Evolutionary conservation across 2,888 invertebrate genomes (phyloP).

Genomic region (Agapostemon virescens): DNA sequence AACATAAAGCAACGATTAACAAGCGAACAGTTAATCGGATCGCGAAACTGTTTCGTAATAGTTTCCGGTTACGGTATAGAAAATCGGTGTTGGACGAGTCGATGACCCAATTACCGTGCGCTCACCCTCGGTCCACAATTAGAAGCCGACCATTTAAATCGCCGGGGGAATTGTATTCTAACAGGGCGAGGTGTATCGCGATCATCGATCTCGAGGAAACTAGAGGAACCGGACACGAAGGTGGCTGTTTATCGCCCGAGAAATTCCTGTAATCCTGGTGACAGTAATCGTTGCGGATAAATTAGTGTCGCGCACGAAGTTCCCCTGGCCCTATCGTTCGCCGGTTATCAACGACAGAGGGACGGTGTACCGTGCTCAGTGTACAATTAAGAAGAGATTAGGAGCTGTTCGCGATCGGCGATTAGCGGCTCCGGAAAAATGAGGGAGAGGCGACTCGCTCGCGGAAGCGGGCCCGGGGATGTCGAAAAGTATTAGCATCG

Average conservation of each 20-base stretch:
- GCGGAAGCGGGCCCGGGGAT: conserved; percentile 21
- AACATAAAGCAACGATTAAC: conserved; percentile 2
- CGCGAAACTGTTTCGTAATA: conserved; percentile 9
- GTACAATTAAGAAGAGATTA: conserved; percentile 67
- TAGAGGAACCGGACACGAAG: conserved; percentile 8
- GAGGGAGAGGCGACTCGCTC: conserved; percentile 13
- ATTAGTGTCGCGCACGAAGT: conserved; percentile 49
- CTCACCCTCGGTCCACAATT: conserved; percentile 4
- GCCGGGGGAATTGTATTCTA: background rate
- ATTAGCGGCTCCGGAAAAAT: conserved; percentile 51
- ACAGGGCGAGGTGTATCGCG: conserved; percentile 18
- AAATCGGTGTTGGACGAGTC: background rate
- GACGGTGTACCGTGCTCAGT: conserved; percentile 17
- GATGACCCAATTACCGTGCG: conserved; percentile 10
- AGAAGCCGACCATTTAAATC: conserved; percentile 17
- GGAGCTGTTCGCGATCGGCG: conserved; percentile 39
- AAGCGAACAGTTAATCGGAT: conserved; percentile 25
- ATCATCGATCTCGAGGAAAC: conserved; percentile 11
- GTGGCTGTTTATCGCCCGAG: conserved; percentile 35
- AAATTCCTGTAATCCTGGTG: conserved; percentile 55
- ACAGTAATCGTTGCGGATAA: conserved; percentile 57
- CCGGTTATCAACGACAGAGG: conserved; percentile 54
- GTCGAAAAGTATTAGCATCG: conserved; percentile 19
- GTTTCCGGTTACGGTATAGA: conserved; percentile 8
- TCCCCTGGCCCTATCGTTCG: conserved; percentile 49